phyloP scores from a whole-genome alignment of 2,113 vertebrate species.

The Anhinga anhinga region DNA sequence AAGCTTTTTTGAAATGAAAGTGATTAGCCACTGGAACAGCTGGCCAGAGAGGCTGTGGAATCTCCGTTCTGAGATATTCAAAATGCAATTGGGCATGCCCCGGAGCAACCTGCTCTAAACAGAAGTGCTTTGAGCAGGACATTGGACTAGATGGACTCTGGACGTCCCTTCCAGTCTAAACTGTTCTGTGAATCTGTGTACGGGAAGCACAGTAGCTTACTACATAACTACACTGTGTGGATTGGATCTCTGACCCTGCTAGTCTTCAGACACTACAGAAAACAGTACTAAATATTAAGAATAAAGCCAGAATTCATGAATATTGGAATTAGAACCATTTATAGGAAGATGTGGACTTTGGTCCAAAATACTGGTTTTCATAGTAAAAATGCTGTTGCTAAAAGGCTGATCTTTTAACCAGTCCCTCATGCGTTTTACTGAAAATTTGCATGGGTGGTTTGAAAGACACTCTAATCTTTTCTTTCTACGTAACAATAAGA shows the following conservation, averaged over 20 bases:
- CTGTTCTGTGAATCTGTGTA: not conserved
- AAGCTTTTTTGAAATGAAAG: not conserved
- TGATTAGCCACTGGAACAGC: not conserved
- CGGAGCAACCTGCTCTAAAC: not conserved
- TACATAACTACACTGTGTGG: not conserved
- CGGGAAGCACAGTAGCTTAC: not conserved
- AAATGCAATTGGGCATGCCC: not conserved
- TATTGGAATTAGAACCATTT: not conserved
- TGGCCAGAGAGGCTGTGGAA: not conserved
- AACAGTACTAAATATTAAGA: not conserved
- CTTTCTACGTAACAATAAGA: not conserved
- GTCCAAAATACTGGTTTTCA: not conserved
- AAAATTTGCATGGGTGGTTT: not conserved
- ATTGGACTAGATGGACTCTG: not conserved
- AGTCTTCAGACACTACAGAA: not conserved
- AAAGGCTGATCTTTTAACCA: not conserved
- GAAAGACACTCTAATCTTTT: not conserved
- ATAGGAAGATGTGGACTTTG: not conserved
- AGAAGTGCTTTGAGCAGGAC: not conserved
- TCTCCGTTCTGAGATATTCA: not conserved
- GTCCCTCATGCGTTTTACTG: not conserved
- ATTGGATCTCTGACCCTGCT: not conserved
- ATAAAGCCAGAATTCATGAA: not conserved
- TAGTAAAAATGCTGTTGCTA: not conserved
- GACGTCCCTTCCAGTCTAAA: not conserved